These are phyloP conservation scores for Rhincodon typus DNA, from an alignment of 2,797 vertebrate genomes.

Conservation along the genomic window DNA sequence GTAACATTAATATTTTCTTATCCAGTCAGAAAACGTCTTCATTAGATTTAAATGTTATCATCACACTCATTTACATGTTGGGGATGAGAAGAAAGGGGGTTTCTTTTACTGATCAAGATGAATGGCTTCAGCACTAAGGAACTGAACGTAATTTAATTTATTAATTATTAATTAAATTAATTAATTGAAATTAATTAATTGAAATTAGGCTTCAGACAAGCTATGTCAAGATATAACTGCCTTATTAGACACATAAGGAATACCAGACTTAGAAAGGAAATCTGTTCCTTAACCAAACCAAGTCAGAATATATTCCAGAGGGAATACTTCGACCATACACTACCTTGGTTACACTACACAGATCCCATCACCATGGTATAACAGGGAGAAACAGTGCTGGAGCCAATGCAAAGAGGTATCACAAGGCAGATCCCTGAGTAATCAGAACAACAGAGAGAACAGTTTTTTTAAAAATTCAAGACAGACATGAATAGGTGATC, in stretches of 20 bases:
- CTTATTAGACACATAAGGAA: background rate
- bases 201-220: background rate
- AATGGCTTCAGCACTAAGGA: background rate
- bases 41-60: background rate
- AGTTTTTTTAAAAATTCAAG: background rate
- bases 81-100: background rate
- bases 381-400: background rate
- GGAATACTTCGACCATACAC: background rate
- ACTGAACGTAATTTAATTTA: background rate
- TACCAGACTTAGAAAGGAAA: background rate
- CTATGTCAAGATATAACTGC: background rate
- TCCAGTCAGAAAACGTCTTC: background rate
- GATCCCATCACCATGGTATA: background rate
- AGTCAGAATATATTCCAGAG: background rate
- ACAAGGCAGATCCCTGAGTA: background rate
- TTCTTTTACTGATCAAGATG: background rate
- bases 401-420: background rate
- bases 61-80: background rate
- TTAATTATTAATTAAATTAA: too few species aligned
- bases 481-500: background rate
- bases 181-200: too few species aligned
- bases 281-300: background rate
- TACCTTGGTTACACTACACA: background rate
- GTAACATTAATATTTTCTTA: background rate
- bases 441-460: background rate